phyloP scores from a whole-genome alignment of 2,113 vertebrate genomes.

The Dinomys branickii region DNA sequence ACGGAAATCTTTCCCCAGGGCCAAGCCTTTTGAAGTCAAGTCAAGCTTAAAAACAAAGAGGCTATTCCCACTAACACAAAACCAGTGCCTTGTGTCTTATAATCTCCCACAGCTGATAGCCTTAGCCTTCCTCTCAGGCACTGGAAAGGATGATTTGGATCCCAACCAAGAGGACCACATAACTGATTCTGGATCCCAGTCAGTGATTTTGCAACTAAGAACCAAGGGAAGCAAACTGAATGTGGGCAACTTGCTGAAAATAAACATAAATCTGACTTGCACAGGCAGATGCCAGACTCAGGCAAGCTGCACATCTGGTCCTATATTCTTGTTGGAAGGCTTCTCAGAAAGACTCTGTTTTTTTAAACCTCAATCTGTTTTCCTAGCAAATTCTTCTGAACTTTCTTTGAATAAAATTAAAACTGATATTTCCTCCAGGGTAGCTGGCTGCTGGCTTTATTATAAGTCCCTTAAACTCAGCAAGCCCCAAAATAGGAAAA shows the following conservation, averaged over 20 bases:
- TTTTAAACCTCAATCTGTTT: conserved; percentile 4
- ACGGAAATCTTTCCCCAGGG: not conserved
- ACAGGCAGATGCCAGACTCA: not conserved
- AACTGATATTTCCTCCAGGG: conserved; percentile 30
- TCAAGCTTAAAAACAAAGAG: conserved; percentile 32
- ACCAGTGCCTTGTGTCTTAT: not conserved
- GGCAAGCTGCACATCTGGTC: conserved; percentile 63
- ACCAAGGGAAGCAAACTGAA: conserved; percentile 40
- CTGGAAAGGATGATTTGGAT: conserved; percentile 29
- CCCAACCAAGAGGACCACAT: conserved; percentile 15
- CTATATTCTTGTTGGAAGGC: conserved; percentile 21
- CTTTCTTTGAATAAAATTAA: conserved; percentile 53
- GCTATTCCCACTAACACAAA: not conserved
- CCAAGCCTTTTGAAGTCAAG: conserved; percentile 15
- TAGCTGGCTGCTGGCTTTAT: conserved; percentile 15
- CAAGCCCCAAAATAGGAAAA: not conserved
- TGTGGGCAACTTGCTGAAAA: conserved; percentile 61
- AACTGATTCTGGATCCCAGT: conserved; percentile 3
- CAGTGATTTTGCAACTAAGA: conserved; percentile 57
- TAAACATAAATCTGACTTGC: conserved; percentile 58
- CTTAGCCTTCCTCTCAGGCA: conserved; percentile 11
- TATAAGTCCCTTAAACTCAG: not conserved
- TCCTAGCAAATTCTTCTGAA: not conserved
- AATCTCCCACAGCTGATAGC: not conserved
- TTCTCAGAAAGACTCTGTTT: not conserved